A percentile compares a stretch with the other conserved stretches of the same genome.
These are phyloP conservation scores for Drosophila conformis DNA, from an alignment of 2,888 invertebrate genomes.

Conservation along the genomic window DNA sequence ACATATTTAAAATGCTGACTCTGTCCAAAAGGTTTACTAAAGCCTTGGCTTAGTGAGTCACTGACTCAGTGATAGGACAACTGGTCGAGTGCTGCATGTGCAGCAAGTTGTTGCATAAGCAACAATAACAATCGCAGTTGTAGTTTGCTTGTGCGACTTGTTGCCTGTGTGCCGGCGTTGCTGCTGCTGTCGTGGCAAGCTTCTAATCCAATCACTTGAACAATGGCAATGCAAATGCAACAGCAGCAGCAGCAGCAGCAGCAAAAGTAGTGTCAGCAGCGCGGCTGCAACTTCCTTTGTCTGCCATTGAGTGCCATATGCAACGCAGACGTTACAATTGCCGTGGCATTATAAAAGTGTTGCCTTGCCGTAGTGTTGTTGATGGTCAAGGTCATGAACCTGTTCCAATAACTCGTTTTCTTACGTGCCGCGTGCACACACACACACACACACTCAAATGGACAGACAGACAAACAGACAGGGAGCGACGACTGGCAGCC, in stretches of 20 bases:
- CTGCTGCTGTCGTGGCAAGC: slow-evolving; percentile 37
- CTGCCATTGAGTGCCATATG: slow-evolving; percentile 60
- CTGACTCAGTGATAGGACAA: slow-evolving; percentile 36
- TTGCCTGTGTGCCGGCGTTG: slow-evolving; percentile 47
- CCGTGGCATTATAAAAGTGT: slow-evolving; percentile 59
- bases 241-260: slow-evolving; percentile 15
- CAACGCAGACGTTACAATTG: slow-evolving; percentile 65
- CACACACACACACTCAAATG: slow-evolving; percentile 5
- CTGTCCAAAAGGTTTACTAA: slow-evolving; percentile 21
- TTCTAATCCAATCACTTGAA: slow-evolving; percentile 74
- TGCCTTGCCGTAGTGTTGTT: slow-evolving; percentile 68
- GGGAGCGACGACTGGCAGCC: slow-evolving; percentile 36
- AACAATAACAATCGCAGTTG: slow-evolving; percentile 27
- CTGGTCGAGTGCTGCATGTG: slow-evolving; percentile 48
- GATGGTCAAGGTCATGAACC: slow-evolving; percentile 84
- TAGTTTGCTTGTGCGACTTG: slow-evolving; percentile 55
- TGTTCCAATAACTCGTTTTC: slow-evolving; percentile 82
- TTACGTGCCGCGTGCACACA: slow-evolving; percentile 71
- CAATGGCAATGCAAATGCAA: slow-evolving; percentile 75
- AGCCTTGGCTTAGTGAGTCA: slow-evolving; percentile 42
- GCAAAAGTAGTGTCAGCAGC: slow-evolving; percentile 12
- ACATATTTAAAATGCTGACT: slow-evolving; percentile 12
- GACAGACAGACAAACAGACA: slow-evolving; percentile 29
- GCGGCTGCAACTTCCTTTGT: slow-evolving; percentile 67
- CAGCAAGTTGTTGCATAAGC: slow-evolving; percentile 60